phyloP scores from a whole-genome alignment of 1,140 invertebrate genomes.

The Paracyclopina nana region DNA sequence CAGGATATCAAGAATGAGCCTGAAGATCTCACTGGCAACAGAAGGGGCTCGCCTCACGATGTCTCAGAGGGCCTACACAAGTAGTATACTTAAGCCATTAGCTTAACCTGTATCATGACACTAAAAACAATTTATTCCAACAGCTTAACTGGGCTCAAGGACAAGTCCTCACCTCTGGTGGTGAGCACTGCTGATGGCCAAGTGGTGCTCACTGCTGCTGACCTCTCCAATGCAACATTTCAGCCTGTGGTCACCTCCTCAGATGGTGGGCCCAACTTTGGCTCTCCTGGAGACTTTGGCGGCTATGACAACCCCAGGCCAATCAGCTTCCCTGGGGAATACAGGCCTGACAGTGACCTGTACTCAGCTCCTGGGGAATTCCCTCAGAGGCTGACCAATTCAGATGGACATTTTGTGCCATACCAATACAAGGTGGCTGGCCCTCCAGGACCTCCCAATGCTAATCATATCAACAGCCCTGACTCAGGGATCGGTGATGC shows the following conservation, averaged over 20 bases:
- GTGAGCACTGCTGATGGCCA: too few relatives aligned
- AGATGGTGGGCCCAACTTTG: too few relatives aligned
- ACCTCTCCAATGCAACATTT: not conserved
- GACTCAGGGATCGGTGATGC: constrained; percentile 9
- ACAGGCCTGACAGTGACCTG: too few relatives aligned
- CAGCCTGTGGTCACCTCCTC: not conserved
- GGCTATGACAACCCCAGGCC: too few relatives aligned
- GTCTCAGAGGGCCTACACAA: too few relatives aligned
- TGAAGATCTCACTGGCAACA: not conserved
- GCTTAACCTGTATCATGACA: too few relatives aligned
- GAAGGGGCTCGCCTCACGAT: not conserved
- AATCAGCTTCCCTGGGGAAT: too few relatives aligned
- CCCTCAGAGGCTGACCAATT: not conserved
- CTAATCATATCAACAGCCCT: not conserved
- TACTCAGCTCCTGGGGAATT: not conserved
- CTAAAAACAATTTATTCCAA: too few relatives aligned
- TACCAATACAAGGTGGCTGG: not conserved
- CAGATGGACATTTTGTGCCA: constrained; percentile 1
- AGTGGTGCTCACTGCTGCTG: not conserved
- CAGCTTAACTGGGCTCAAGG: too few relatives aligned
- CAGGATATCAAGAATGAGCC: not conserved
- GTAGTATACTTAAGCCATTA: too few relatives aligned
- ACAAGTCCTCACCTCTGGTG: too few relatives aligned
- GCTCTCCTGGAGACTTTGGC: too few relatives aligned
- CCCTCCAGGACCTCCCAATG: not conserved